Conservation (phyloP, 2,888 invertebrate species). For the Clunio marinus region DNA sequence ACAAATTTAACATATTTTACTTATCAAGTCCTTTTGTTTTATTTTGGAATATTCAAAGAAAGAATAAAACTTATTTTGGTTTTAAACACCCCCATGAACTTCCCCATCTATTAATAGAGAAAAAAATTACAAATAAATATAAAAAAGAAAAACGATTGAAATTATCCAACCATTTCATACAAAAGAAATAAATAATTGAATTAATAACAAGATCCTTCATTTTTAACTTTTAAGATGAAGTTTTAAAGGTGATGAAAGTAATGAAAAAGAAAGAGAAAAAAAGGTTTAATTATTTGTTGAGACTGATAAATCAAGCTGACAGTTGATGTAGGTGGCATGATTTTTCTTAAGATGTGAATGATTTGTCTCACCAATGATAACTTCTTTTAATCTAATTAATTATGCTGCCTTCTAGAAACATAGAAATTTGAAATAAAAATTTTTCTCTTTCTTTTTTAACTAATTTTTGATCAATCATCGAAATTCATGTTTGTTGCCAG, state of each 20-base stretch:
- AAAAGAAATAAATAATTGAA: conserved; percentile 24
- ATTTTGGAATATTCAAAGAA: conserved; percentile 26
- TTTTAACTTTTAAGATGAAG: background rate
- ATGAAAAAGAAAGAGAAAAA: conserved; percentile 10
- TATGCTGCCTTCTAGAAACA: no score
- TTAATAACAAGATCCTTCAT: conserved; percentile 3
- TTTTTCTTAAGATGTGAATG: no score
- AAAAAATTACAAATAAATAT: no score
- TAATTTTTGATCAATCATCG: background rate
- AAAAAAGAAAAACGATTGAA: conserved; percentile 29
- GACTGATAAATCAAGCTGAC: no score
- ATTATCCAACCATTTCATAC: conserved; percentile 27
- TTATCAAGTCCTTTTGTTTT: conserved; percentile 43
- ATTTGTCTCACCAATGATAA: no score
- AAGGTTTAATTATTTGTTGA: no score
- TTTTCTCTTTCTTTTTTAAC: conserved; percentile 6
- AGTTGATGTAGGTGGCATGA: no score
- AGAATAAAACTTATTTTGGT: conserved; percentile 20
- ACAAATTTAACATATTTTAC: conserved; percentile 45
- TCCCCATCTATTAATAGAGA: no score
- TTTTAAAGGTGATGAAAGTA: background rate
- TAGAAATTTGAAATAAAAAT: background rate
- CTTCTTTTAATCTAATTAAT: no score
- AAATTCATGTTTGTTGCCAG: background rate
- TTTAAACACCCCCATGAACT: background rate